Evolutionary conservation across 2,888 invertebrate species (phyloP).

Genomic region (Apantesis nais): DNA sequence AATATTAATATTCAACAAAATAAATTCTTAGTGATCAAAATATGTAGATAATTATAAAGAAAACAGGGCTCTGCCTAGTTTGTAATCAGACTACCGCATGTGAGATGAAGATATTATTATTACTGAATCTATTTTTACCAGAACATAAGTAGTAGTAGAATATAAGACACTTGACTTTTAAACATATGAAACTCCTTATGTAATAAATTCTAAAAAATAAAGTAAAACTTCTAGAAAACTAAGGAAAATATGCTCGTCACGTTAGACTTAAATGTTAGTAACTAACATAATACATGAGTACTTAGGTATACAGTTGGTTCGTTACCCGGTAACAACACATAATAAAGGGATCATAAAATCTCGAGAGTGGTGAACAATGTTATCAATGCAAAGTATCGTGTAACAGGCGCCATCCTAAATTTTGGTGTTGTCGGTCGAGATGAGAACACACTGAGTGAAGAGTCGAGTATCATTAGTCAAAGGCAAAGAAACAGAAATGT

Average conservation of each 20-base stretch:
- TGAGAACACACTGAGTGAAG: conserved; percentile 43
- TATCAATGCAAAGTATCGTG: conserved; percentile 77
- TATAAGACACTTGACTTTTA: too few relatives aligned
- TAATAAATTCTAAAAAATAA: too few relatives aligned
- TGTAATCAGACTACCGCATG: too few relatives aligned
- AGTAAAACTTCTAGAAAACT: neutral
- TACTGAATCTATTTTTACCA: neutral
- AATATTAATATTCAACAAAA: neutral
- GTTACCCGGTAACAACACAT: conserved; percentile 51
- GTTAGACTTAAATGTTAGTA: neutral
- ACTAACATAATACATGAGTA: neutral
- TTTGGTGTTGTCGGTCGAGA: conserved; percentile 52
- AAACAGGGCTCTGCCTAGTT: too few relatives aligned
- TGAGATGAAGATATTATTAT: too few relatives aligned
- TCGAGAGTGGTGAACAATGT: conserved; percentile 76
- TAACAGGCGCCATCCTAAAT: conserved; percentile 64
- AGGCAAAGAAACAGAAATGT: neutral
- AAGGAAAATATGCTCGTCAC: neutral
- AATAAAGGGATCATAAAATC: conserved; percentile 72
- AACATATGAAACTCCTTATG: neutral
- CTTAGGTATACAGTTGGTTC: conserved; percentile 19
- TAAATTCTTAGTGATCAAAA: neutral
- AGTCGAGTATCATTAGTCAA: neutral
- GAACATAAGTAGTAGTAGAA: neutral
- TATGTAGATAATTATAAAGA: neutral